A percentile compares a stretch with the other conserved stretches of the same genome.
Conservation (phyloP, 2,797 vertebrate genomes). For the Manis javanica region DNA sequence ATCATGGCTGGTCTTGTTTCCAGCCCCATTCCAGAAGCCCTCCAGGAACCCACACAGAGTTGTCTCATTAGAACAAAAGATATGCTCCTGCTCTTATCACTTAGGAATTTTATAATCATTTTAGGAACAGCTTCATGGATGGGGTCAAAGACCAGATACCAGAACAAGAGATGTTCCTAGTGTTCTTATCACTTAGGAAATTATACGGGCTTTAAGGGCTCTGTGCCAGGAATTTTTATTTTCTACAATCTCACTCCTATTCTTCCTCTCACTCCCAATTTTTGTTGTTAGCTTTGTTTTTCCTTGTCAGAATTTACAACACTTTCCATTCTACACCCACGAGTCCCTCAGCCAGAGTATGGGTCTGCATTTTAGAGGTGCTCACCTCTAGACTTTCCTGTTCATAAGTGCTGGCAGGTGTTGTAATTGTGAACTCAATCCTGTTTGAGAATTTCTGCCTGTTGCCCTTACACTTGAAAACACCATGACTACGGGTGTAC, state of each 20-base stretch:
- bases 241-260: background rate
- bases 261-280: background rate
- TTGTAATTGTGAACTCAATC: background rate
- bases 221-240: background rate
- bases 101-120: background rate
- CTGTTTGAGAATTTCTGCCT: background rate
- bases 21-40: background rate
- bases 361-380: background rate
- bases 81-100: background rate
- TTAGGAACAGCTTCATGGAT: background rate
- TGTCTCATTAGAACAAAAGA: background rate
- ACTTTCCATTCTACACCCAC: background rate
- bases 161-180: background rate
- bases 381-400: background rate
- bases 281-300: conserved; percentile 16
- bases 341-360: background rate
- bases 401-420: background rate
- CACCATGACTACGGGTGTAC: background rate
- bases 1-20: background rate
- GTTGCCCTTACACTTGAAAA: background rate
- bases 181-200: background rate
- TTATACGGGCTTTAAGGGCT: background rate
- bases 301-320: background rate
- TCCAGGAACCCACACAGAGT: background rate
- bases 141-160: background rate